Conservation (phyloP, 2,797 vertebrate genomes). For the Semaprochilodus insignis region DNA sequence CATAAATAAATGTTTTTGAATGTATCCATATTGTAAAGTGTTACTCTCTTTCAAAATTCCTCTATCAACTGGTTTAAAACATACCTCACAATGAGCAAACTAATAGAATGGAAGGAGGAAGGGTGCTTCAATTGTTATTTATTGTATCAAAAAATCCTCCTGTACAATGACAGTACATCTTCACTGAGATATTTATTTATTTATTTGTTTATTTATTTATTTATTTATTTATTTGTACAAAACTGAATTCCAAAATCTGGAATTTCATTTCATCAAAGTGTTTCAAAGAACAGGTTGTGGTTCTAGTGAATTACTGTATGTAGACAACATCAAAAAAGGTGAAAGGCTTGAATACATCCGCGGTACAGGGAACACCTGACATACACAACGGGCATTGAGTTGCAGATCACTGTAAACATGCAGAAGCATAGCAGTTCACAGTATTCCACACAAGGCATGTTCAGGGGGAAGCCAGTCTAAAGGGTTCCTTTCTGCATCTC, state of each 20-base stretch:
- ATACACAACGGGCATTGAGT: neutral
- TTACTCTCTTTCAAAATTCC: neutral
- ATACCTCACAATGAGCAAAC: neutral
- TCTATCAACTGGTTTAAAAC: neutral
- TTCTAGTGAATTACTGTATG: neutral
- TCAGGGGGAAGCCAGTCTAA: neutral
- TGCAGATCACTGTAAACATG: neutral
- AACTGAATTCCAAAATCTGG: neutral
- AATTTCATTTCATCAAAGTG: neutral
- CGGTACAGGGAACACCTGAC: neutral
- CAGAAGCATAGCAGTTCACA: constrained; percentile 12
- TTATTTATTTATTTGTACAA: neutral
- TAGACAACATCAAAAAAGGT: neutral
- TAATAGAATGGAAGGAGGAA: neutral
- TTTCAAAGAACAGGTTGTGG: neutral
- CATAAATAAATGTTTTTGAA: too few species aligned
- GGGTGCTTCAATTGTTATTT: neutral
- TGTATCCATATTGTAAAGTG: too few species aligned
- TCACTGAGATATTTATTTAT: neutral
- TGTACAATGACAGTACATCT: neutral
- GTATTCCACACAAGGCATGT: neutral
- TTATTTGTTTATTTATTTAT: neutral
- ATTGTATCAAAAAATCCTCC: neutral
- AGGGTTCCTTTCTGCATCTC: neutral
- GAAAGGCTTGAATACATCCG: neutral